Percentiles rank a stretch among this genome's conserved stretches.
These are phyloP conservation scores for Caenorhabditis uteleia DNA, from an alignment of 2,888 invertebrate genomes.

Conservation along the genomic window DNA sequence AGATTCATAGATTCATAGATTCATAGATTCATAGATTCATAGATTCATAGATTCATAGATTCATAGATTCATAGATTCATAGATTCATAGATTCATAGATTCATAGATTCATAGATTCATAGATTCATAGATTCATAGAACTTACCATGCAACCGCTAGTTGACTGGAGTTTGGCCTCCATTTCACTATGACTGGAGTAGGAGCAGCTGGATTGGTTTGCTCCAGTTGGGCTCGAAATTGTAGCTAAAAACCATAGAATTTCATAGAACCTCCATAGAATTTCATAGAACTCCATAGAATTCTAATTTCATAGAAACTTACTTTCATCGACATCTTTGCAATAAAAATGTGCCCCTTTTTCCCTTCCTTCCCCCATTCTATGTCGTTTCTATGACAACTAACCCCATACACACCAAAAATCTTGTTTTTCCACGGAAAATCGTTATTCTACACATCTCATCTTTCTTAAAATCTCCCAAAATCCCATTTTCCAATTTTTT, in stretches of 20 bases:
- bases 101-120: too few species aligned
- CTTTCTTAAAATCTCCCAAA: background rate
- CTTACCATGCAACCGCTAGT: constrained; percentile 59
- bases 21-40: too few species aligned
- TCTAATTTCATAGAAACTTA: too few species aligned
- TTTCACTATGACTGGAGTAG: constrained; percentile 32
- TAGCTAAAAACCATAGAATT: constrained; percentile 9
- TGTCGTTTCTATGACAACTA: constrained; percentile 1
- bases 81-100: too few species aligned
- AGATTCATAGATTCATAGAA: background rate
- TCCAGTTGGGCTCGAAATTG: constrained; percentile 44
- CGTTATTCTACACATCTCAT: background rate
- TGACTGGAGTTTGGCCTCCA: constrained; percentile 61
- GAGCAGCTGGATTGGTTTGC: constrained; percentile 22
- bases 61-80: too few species aligned
- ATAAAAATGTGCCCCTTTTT: background rate
- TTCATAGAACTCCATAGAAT: too few species aligned
- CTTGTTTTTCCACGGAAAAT: background rate
- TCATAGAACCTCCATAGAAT: background rate
- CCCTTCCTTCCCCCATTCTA: too few species aligned
- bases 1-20: too few species aligned
- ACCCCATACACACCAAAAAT: background rate
- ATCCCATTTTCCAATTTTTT: too few species aligned
- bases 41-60: too few species aligned
- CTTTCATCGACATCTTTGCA: constrained; percentile 3